phyloP scores from a whole-genome alignment of 2,797 vertebrate genomes.

The Acanthornis magna region DNA sequence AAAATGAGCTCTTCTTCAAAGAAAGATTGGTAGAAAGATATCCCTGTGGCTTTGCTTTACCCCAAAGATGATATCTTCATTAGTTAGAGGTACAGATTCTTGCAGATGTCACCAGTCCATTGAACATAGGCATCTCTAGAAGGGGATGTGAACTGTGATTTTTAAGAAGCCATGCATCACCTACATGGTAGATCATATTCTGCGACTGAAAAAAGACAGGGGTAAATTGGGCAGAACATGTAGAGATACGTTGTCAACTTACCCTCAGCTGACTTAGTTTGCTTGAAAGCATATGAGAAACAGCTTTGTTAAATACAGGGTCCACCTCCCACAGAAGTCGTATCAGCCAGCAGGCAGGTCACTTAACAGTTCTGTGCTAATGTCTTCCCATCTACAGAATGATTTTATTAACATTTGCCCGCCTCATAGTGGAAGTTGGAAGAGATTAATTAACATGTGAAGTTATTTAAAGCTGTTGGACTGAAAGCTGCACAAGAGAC shows the following conservation, averaged over 20 bases:
- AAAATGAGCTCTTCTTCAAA: background rate
- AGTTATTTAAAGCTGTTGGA: constrained; percentile 11
- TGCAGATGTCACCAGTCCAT: background rate
- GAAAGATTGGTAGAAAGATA: background rate
- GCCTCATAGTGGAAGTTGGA: background rate
- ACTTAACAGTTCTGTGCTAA: background rate
- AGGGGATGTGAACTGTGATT: background rate
- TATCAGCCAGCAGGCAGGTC: background rate
- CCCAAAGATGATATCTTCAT: background rate
- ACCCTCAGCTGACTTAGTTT: background rate
- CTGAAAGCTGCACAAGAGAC: background rate
- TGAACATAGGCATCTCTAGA: background rate
- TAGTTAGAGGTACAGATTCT: background rate
- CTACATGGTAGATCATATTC: background rate
- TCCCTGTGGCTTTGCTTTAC: background rate
- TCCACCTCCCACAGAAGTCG: background rate
- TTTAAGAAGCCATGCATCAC: background rate
- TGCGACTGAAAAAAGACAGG: background rate
- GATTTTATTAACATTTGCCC: background rate
- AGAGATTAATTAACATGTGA: constrained; percentile 21
- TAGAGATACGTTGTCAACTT: background rate
- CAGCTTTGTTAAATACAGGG: background rate
- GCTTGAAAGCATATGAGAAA: background rate
- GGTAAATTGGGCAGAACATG: background rate
- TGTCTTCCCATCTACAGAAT: background rate